Evolutionary conservation across 2,888 invertebrate species (phyloP).

Genomic region (Celastrina argiolus): DNA sequence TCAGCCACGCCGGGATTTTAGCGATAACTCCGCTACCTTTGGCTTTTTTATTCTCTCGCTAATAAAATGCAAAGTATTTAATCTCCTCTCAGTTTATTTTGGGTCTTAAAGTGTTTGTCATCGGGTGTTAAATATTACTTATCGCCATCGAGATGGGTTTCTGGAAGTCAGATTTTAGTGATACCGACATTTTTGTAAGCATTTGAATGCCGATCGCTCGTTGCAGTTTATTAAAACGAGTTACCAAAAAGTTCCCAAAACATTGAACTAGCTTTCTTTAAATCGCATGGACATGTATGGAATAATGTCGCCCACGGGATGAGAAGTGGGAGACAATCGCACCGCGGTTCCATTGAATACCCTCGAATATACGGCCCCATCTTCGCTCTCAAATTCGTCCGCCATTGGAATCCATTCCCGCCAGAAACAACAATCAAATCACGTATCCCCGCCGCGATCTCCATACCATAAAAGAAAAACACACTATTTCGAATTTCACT

Average conservation of each 20-base stretch:
- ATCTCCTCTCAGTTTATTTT: neutral
- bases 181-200: neutral
- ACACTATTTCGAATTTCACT: constrained; percentile 51
- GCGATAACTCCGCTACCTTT: neutral
- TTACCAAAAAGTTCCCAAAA: neutral
- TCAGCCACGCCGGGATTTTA: neutral
- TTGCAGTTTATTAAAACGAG: neutral
- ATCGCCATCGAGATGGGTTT: neutral
- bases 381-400: constrained; percentile 36
- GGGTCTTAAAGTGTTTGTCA: neutral
- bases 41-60: neutral
- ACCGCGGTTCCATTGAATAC: constrained; percentile 16
- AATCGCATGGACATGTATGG: neutral
- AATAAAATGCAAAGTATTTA: constrained; percentile 3
- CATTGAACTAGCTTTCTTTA: too few relatives aligned
- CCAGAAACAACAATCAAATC: constrained; percentile 45
- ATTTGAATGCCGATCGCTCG: neutral
- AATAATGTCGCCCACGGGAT: neutral
- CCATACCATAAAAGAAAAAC: constrained; percentile 49
- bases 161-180: neutral
- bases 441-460: constrained; percentile 45
- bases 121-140: constrained; percentile 5
- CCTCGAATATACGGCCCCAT: constrained; percentile 30
- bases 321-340: neutral
- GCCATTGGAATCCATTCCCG: constrained; percentile 45